Conservation (phyloP, 92 coral and sea anemone species). For the Palythoa grandis region DNA sequence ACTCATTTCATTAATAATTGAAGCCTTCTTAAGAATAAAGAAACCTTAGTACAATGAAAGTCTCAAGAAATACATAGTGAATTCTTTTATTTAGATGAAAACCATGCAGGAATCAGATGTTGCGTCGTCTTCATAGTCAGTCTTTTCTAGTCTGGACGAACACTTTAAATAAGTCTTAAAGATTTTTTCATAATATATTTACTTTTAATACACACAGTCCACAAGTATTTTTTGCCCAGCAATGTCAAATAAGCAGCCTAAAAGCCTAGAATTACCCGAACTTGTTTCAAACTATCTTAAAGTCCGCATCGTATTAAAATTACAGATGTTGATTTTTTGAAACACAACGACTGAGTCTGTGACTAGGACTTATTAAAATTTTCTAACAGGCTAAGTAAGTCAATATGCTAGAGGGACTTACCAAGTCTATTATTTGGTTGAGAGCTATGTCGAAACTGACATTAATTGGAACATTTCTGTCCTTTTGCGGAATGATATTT, state of each 20-base stretch:
- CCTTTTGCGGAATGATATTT: constrained; percentile 81
- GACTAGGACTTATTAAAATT: not conserved
- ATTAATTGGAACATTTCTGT: constrained; percentile 66
- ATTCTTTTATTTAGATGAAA: not conserved
- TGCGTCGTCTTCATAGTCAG: not conserved
- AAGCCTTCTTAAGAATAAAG: not conserved
- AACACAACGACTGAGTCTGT: not conserved
- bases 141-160: not conserved
- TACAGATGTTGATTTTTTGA: not conserved
- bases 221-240: not conserved
- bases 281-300: not conserved
- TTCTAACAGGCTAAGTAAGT: not conserved
- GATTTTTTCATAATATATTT: no score
- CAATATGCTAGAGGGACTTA: constrained; percentile 40
- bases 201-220: no score
- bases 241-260: not conserved
- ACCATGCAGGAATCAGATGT: not conserved
- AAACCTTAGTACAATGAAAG: not conserved
- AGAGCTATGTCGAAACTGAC: constrained; percentile 82
- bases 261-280: not conserved
- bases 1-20: constrained; percentile 15
- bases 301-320: not conserved
- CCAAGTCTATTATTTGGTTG: constrained; percentile 92
- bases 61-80: not conserved
- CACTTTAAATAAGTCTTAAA: not conserved